Evolutionary conservation across 2,797 vertebrate species (phyloP), one percentile per base, ranked within the genome.

Genomic region (Typhlichthys eigenmanni): DNA sequence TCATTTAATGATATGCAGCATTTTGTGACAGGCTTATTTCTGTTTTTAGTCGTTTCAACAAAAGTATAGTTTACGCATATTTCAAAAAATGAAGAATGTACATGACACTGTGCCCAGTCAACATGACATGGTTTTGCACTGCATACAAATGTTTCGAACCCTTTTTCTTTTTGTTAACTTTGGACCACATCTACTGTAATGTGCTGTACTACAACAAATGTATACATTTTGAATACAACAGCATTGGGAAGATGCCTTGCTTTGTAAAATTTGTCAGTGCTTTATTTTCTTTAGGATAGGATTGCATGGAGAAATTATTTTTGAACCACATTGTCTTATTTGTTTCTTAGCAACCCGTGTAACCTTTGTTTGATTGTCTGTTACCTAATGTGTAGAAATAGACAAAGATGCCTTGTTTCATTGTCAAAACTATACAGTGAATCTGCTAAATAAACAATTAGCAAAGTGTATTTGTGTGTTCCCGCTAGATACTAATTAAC

Each of bases 381-480:
- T 80, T 81, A 75, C 77, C 69, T 88, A n/a, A 78, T 85, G 73
- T 87, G 68, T 77, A 75, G 55, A 78, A 29, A 71, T 78, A 75
- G 65, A 55, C 74, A 77, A 88, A 82, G 75, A 75, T 83, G 84
- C 71, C 83, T 78, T 55, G 29, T 81, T 66, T 78, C 72, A 64
- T 78, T 91, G 82, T 85, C 75, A 60, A 79, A 82, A 71, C 77
- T 86, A 77, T 85, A 82, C 80, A 74, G 79, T 75, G 78, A 57
- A 83, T 76, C 69, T 72, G 78, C 61, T 66, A 66, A 93, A 93
- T 92, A 93, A 92, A 93, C 57, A 68, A 66, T 73, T 81, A 64
- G 64, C 49, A n/a, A 71, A 67, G 47, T 60, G 24, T 2, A 68
- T 58, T 43, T 60, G 3, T n/a, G 6, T 17, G 19, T 38, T 54